Conservation (phyloP, 2,113 vertebrate species). For the Salvelinus fontinalis region DNA sequence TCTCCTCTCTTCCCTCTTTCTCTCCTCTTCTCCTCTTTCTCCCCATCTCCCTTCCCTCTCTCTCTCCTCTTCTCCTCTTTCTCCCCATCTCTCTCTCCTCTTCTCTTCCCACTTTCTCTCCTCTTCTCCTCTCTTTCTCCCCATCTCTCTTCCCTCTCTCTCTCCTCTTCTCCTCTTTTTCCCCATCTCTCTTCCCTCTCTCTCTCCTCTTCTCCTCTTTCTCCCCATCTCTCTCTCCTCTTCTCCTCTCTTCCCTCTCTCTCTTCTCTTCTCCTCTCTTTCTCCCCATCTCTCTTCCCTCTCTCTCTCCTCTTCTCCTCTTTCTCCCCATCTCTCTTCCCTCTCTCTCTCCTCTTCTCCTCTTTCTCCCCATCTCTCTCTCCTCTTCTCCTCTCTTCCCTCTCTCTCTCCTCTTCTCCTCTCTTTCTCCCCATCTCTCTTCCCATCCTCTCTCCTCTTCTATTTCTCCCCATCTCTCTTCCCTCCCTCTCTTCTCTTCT, state of each 20-base stretch:
- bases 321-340: background rate
- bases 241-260: too few species aligned
- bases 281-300: too few species aligned
- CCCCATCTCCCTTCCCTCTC: background rate
- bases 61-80: background rate
- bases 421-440: background rate
- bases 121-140: background rate
- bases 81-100: too few species aligned
- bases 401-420: background rate
- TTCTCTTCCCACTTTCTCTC: slow-evolving; percentile 19
- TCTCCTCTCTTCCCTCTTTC: slow-evolving; percentile 4
- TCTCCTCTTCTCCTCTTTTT: slow-evolving; percentile 2
- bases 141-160: background rate
- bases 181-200: background rate
- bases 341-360: too few species aligned
- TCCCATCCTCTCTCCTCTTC: too few species aligned
- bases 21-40: too few species aligned
- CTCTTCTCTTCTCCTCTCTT: too few species aligned
- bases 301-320: slow-evolving; percentile 9
- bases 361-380: too few species aligned
- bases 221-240: background rate
- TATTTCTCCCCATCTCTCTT: too few species aligned
- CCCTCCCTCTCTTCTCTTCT: background rate
- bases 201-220: too few species aligned
- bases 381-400: too few species aligned